Conservation (phyloP, 2,888 invertebrate genomes). For the Napeogenes sylphis region DNA sequence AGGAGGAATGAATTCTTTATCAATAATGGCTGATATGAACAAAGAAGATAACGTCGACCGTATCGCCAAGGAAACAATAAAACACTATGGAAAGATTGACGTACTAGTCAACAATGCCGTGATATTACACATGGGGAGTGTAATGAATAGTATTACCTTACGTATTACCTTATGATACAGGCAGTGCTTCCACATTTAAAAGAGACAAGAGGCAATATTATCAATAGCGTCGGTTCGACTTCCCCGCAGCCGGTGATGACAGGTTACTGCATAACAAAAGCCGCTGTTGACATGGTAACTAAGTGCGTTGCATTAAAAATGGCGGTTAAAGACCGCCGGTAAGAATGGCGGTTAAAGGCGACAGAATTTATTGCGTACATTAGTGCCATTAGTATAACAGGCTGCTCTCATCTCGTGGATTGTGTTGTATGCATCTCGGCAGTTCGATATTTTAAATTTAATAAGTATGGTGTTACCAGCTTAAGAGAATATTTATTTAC, state of each 20-base stretch:
- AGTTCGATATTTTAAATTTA: too few species aligned
- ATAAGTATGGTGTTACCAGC: too few species aligned
- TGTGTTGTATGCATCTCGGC: slow-evolving; percentile 54
- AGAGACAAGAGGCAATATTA: slow-evolving; percentile 53
- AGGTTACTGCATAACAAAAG: slow-evolving; percentile 63
- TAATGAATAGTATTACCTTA: slow-evolving; percentile 45
- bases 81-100: slow-evolving; percentile 49
- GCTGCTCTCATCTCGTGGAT: slow-evolving; percentile 52
- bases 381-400: slow-evolving; percentile 54
- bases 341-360: slow-evolving; percentile 57
- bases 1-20: slow-evolving; percentile 45
- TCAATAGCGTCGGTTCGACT: slow-evolving; percentile 53
- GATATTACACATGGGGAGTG: slow-evolving; percentile 40
- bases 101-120: slow-evolving; percentile 63
- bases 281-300: slow-evolving; percentile 60
- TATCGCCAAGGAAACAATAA: slow-evolving; percentile 49
- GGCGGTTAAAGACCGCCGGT: slow-evolving; percentile 43
- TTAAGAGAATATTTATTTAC: too few species aligned
- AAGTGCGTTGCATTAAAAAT: slow-evolving; percentile 57
- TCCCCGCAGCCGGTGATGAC: slow-evolving; percentile 47
- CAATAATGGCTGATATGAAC: slow-evolving; percentile 55
- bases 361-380: slow-evolving; percentile 57
- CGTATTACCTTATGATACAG: slow-evolving; percentile 51
- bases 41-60: slow-evolving; percentile 46
- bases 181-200: slow-evolving; percentile 48